Percentiles rank a stretch among this genome's conserved stretches.
Conservation (phyloP, 37 sponge, comb jelly and placozoan genomes). For the Eunapius fragilis region DNA sequence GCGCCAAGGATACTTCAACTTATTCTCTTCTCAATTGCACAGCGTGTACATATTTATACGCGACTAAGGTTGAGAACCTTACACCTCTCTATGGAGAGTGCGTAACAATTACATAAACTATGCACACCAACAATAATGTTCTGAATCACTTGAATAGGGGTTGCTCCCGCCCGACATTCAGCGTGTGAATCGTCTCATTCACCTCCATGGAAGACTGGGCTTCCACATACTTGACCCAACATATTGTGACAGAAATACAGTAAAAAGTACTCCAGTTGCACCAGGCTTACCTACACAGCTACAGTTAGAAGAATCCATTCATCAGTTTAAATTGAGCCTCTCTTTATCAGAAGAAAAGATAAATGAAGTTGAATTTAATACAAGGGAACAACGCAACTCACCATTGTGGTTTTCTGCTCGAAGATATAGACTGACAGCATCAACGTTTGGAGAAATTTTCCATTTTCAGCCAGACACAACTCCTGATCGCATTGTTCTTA, state of each 20-base stretch:
- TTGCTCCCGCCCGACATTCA: too few species aligned
- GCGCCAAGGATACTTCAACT: too few species aligned
- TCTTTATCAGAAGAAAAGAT: not conserved
- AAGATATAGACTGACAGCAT: not conserved
- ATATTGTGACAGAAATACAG: not conserved
- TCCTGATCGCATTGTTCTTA: constrained; percentile 4
- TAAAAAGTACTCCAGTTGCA: not conserved
- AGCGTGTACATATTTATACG: too few species aligned
- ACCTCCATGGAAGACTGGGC: too few species aligned
- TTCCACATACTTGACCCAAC: not conserved
- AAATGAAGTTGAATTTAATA: not conserved
- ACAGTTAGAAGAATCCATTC: not conserved
- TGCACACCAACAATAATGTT: too few species aligned
- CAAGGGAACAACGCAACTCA: constrained; percentile 2
- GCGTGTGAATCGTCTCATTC: too few species aligned
- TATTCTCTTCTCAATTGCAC: too few species aligned
- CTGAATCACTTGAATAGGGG: too few species aligned
- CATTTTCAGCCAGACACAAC: not conserved
- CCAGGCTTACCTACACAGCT: not conserved
- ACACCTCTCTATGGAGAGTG: too few species aligned
- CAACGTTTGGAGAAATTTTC: not conserved
- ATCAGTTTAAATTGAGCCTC: not conserved
- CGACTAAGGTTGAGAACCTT: too few species aligned
- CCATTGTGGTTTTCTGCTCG: constrained; percentile 8
- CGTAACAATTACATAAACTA: too few species aligned